These are phyloP conservation scores for Saccostrea glomerata DNA, from an alignment of 1,140 invertebrate species.

Conservation along the genomic window DNA sequence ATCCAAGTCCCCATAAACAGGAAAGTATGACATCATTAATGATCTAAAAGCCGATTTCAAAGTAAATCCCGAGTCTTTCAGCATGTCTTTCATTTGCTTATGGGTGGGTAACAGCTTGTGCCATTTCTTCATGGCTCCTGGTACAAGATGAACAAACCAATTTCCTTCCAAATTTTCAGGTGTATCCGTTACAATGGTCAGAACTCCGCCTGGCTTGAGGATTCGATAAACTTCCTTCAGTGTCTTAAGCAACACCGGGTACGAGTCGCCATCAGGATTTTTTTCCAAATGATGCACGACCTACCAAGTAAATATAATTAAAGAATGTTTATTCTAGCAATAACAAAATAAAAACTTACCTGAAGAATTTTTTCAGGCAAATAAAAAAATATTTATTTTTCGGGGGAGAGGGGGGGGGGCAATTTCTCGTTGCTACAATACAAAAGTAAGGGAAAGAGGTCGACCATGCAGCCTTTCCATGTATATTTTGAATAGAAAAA, in stretches of 20 bases:
- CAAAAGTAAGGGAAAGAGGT: too few species aligned
- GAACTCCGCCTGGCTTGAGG: neutral
- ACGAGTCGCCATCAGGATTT: slow-evolving; percentile 20
- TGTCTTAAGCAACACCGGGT: neutral
- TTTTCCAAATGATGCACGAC: slow-evolving; percentile 33
- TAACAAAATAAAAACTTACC: too few species aligned
- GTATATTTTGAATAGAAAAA: too few species aligned
- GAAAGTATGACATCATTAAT: neutral
- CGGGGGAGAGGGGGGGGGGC: too few species aligned
- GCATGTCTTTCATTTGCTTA: neutral
- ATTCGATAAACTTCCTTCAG: neutral
- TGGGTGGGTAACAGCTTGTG: neutral
- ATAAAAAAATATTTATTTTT: too few species aligned
- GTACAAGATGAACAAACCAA: slow-evolving; percentile 4
- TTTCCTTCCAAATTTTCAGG: neutral
- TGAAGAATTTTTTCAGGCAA: too few species aligned
- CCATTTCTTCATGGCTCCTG: neutral
- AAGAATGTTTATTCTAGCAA: neutral
- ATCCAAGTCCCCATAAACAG: neutral
- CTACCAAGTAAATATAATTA: neutral
- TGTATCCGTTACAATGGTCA: neutral
- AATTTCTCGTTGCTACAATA: too few species aligned
- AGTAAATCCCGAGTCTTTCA: neutral
- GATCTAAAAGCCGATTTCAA: neutral
- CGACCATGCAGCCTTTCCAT: too few species aligned